Evolutionary conservation across 2,113 vertebrate species (phyloP).

Genomic region (Amblyornis subalaris): DNA sequence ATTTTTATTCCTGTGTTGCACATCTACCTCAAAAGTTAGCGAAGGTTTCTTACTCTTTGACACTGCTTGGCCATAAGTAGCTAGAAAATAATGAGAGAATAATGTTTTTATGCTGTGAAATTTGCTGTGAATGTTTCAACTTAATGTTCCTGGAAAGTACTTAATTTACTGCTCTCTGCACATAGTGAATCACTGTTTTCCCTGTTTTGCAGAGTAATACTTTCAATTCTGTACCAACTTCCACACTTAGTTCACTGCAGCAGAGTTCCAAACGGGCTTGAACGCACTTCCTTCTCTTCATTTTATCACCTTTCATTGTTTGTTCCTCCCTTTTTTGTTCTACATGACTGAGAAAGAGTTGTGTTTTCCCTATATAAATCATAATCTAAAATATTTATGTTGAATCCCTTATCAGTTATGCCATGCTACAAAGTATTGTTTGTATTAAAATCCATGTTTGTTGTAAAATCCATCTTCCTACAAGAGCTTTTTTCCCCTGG

Average conservation of each 20-base stretch:
- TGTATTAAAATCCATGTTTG: not conserved
- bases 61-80: not conserved
- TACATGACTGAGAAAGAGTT: not conserved
- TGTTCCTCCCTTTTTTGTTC: not conserved
- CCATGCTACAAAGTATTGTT: not conserved
- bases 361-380: not conserved
- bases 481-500: fast-evolving
- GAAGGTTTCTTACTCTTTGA: not conserved
- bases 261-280: not conserved
- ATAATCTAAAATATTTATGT: not conserved
- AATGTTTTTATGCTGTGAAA: not conserved
- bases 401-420: not conserved
- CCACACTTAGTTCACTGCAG: not conserved
- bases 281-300: not conserved
- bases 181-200: not conserved
- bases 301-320: not conserved
- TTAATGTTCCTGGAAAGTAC: not conserved
- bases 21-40: not conserved
- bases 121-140: not conserved
- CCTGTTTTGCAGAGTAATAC: not conserved
- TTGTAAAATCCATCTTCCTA: not conserved
- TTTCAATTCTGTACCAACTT: not conserved
- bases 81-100: not conserved
- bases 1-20: not conserved
- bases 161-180: not conserved